phyloP scores from a whole-genome alignment of 30 jellyfish, hydroid and myxozoan species.

The Morbakka virulenta region DNA sequence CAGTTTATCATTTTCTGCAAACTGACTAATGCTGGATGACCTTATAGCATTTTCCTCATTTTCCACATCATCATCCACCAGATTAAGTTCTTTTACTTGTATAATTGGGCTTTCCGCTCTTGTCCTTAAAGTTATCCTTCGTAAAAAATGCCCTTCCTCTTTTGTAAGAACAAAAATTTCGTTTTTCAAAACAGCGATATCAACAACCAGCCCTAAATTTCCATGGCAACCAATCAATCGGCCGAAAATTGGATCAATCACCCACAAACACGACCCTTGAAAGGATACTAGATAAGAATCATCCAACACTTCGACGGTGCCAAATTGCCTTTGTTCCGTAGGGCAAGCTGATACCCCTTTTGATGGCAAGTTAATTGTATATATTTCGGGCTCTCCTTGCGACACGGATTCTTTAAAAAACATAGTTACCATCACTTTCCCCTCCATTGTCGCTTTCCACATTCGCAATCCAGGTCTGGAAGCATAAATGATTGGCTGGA shows the following conservation, averaged over 20 bases:
- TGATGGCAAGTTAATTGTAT: slow-evolving; percentile 75
- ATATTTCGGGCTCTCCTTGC: slow-evolving; percentile 88
- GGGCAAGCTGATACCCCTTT: neutral
- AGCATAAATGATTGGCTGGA: slow-evolving; percentile 64
- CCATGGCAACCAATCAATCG: slow-evolving; percentile 89
- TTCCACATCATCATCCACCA: slow-evolving; percentile 27
- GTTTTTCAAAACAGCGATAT: slow-evolving; percentile 52
- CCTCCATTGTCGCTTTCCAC: slow-evolving; percentile 95
- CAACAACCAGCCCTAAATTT: slow-evolving; percentile 90
- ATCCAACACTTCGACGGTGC: slow-evolving; percentile 56
- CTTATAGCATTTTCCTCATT: slow-evolving; percentile 33
- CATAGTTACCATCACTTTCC: slow-evolving; percentile 91
- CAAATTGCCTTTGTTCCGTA: slow-evolving; percentile 84
- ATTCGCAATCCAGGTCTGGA: slow-evolving; percentile 98
- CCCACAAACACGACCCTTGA: slow-evolving; percentile 97
- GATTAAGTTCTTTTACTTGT: slow-evolving; percentile 67
- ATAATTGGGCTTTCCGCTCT: slow-evolving; percentile 77
- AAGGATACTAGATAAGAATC: slow-evolving; percentile 68
- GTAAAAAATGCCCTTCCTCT: slow-evolving; percentile 76
- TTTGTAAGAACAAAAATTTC: slow-evolving; percentile 80
- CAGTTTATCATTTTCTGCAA: slow-evolving; percentile 83
- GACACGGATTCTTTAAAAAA: slow-evolving; percentile 81
- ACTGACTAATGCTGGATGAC: slow-evolving; percentile 80
- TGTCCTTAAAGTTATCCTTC: slow-evolving; percentile 62
- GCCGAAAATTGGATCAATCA: slow-evolving; percentile 87